A percentile compares a stretch with the other conserved stretches of the same genome.
phyloP scores from a whole-genome alignment of 2,113 vertebrate genomes.

The Emydura subglobosa region DNA sequence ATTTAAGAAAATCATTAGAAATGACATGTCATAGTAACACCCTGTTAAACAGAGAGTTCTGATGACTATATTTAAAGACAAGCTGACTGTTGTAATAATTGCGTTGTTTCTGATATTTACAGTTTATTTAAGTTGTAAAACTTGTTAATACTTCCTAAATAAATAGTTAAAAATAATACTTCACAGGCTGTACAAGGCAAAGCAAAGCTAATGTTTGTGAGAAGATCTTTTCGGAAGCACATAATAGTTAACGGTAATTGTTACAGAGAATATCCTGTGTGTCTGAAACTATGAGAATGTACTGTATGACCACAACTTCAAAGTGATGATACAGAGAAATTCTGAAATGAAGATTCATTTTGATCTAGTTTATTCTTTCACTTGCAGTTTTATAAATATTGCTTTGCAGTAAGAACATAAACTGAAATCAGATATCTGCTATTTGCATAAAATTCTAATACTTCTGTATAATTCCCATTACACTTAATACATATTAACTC shows the following conservation, averaged over 20 bases:
- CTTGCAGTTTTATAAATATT: neutral
- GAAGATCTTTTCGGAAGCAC: neutral
- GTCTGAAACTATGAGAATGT: neutral
- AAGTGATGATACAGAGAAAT: fast-evolving
- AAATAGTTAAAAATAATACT: neutral
- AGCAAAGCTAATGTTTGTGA: fast-evolving
- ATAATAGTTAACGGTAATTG: fast-evolving
- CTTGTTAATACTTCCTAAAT: neutral
- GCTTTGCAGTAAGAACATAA: fast-evolving
- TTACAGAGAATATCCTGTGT: neutral
- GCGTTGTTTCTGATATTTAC: neutral
- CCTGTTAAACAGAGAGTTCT: neutral
- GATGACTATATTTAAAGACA: neutral
- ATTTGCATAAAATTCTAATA: fast-evolving
- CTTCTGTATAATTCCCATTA: neutral
- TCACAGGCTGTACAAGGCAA: fast-evolving
- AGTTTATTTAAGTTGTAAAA: too few species aligned
- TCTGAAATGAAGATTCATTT: fast-evolving
- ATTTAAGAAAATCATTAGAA: neutral
- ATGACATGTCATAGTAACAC: neutral
- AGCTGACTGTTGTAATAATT: neutral
- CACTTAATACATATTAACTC: fast-evolving
- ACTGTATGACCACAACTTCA: fast-evolving
- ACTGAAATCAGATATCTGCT: neutral
- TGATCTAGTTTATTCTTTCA: neutral